Percentiles rank a stretch among this genome's conserved stretches.
Conservation (phyloP, 2,113 vertebrate genomes). For the Patagioenas fasciata region DNA sequence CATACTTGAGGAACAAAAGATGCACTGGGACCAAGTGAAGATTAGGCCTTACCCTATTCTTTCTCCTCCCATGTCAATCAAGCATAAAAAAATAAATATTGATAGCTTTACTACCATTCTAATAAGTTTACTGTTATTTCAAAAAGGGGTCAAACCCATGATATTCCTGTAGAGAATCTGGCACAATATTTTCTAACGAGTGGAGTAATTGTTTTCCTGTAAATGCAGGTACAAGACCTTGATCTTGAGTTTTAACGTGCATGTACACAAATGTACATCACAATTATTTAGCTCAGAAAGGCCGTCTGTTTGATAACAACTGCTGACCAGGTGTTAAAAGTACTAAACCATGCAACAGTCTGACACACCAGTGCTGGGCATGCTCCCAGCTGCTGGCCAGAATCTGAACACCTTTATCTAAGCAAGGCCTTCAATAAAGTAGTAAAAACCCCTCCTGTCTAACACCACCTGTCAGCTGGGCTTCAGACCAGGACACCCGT, state of each 20-base stretch:
- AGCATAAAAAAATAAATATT: neutral
- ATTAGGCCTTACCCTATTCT: neutral
- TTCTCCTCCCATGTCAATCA: neutral
- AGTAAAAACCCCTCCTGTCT: neutral
- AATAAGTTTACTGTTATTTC: neutral
- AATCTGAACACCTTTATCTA: neutral
- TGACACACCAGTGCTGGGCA: neutral
- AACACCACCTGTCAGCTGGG: slow-evolving; percentile 10
- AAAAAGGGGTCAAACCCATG: neutral
- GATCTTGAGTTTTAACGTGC: neutral
- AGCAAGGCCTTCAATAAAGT: neutral
- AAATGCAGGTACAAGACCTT: neutral
- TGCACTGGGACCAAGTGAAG: neutral
- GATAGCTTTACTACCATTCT: neutral
- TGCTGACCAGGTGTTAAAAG: neutral
- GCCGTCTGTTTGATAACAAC: neutral
- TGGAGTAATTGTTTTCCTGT: neutral
- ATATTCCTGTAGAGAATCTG: neutral
- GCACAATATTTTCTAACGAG: neutral
- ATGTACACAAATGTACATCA: neutral
- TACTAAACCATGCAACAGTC: neutral
- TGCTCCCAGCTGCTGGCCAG: neutral
- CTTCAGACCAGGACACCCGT: neutral
- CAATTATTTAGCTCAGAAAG: neutral
- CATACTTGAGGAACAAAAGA: neutral